Conservation (phyloP, 2,113 vertebrate genomes). For the Dasyprocta punctata region DNA sequence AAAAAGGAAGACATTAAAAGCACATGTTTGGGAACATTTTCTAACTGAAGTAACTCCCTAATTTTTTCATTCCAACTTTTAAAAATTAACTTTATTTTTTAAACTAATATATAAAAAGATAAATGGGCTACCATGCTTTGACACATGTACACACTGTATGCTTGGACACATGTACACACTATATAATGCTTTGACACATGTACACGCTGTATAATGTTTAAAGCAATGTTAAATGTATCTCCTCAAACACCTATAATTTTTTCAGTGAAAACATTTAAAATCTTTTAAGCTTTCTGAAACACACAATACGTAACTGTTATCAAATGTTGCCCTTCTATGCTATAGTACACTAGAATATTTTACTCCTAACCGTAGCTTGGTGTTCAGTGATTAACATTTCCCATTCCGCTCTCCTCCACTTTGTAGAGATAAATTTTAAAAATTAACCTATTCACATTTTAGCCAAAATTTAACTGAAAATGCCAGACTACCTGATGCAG, state of each 20-base stretch:
- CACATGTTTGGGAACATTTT: neutral
- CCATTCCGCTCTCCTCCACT: neutral
- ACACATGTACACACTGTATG: neutral
- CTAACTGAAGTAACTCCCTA: neutral
- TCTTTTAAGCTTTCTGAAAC: neutral
- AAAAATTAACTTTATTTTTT: neutral
- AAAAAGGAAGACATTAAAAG: neutral
- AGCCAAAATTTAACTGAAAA: conserved; percentile 30
- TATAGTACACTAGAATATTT: neutral
- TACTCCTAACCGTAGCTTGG: neutral
- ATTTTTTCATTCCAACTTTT: conserved; percentile 20
- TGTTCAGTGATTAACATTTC: neutral
- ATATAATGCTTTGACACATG: no score
- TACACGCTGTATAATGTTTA: neutral
- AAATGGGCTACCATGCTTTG: neutral
- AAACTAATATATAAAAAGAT: neutral
- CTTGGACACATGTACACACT: neutral
- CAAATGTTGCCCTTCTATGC: neutral
- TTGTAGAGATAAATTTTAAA: neutral
- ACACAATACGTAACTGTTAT: neutral
- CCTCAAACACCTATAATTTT: neutral
- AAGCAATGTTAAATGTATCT: neutral
- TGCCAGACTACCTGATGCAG: neutral
- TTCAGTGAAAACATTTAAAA: neutral
- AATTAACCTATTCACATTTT: conserved; percentile 11